Percentiles rank a stretch among this genome's conserved stretches.
phyloP scores from a whole-genome alignment of 2,797 vertebrate species.

The Champsocephalus esox region DNA sequence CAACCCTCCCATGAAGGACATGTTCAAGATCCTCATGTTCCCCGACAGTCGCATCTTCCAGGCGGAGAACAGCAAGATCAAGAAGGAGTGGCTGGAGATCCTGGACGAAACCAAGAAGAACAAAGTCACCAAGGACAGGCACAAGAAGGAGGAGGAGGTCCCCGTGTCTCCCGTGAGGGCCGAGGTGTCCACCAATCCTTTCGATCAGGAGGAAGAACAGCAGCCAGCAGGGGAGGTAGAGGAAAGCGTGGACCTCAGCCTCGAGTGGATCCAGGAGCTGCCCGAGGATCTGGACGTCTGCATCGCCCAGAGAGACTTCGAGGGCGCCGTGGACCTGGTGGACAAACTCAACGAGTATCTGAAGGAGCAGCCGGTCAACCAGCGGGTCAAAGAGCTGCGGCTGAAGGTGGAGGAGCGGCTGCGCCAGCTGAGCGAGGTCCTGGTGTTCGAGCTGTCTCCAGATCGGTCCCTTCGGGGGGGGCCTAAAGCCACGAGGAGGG shows the following conservation, averaged over 20 bases:
- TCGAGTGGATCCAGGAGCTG: conserved; percentile 97
- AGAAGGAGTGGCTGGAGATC: conserved; percentile 98
- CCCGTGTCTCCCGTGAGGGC: conserved; percentile 76
- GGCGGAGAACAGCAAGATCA: conserved; percentile 97
- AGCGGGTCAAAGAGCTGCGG: conserved; percentile 89
- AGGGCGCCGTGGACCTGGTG: conserved; percentile 95
- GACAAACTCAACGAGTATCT: conserved; percentile 94
- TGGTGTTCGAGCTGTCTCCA: conserved; percentile 96
- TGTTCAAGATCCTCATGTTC: conserved; percentile 99
- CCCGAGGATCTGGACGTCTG: conserved; percentile 97
- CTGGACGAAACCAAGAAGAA: conserved; percentile 96
- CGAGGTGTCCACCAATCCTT: conserved; percentile 89
- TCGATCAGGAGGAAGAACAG: conserved; percentile 80
- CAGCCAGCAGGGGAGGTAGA: conserved; percentile 69
- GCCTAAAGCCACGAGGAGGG: conserved; percentile 93
- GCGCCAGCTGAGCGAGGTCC: conserved; percentile 94
- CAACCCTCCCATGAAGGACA: conserved; percentile 98
- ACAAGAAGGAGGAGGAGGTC: conserved; percentile 89
- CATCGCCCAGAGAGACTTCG: conserved; percentile 97
- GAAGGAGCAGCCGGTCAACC: conserved; percentile 88
- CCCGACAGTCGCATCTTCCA: conserved; percentile 98
- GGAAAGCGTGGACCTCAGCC: conserved; percentile 89
- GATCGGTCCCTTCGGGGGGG: conserved; percentile 94
- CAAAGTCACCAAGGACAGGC: conserved; percentile 89
- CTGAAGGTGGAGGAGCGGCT: conserved; percentile 91